phyloP scores from a whole-genome alignment of 2,888 invertebrate genomes.

The Clepsis dumicolana region DNA sequence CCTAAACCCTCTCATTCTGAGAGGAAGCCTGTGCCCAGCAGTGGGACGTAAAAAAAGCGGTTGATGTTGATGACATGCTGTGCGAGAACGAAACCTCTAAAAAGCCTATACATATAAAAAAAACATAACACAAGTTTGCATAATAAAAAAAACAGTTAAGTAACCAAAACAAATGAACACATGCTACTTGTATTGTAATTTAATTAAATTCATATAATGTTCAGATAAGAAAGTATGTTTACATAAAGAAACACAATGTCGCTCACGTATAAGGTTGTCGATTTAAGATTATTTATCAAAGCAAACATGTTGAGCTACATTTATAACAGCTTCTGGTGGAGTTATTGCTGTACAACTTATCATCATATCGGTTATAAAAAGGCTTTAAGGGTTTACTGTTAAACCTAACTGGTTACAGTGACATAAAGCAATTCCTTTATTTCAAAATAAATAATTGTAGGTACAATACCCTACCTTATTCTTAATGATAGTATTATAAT shows the following conservation, averaged over 20 bases:
- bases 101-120: no score
- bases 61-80: no score
- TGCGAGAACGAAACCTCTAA: no score
- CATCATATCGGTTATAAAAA: not conserved
- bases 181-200: conserved; percentile 11
- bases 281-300: conserved; percentile 49
- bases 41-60: no score
- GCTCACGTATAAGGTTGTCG: conserved; percentile 52
- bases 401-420: not conserved
- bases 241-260: conserved; percentile 18
- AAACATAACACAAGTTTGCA: no score
- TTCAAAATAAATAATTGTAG: no score
- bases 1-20: no score
- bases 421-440: no score
- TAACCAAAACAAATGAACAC: conserved; percentile 15
- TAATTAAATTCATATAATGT: conserved; percentile 17
- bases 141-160: not conserved
- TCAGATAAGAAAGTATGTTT: conserved; percentile 33
- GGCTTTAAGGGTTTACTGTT: not conserved
- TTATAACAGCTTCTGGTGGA: not conserved
- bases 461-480: no score
- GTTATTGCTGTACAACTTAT: not conserved
- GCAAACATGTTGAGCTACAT: conserved; percentile 9
- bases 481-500: not conserved
- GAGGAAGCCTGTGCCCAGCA: no score